Conservation (phyloP, 2,888 invertebrate genomes). For the Harmothoe impar region DNA sequence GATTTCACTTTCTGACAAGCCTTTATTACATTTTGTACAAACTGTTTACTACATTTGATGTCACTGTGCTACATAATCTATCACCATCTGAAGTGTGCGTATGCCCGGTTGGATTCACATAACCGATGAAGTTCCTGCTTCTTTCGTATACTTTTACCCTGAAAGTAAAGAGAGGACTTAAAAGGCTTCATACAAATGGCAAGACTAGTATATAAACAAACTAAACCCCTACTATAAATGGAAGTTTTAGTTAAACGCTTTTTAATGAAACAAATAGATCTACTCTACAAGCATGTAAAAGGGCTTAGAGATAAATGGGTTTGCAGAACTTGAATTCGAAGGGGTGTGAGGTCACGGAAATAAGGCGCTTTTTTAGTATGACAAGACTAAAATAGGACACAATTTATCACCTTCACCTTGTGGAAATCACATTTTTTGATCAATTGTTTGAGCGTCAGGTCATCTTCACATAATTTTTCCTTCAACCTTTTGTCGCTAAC, state of each 20-base stretch:
- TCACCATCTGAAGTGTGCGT: slow-evolving; percentile 92
- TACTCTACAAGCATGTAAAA: not conserved
- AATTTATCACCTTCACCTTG: too few relatives aligned
- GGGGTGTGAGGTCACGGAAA: too few relatives aligned
- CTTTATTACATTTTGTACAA: slow-evolving; percentile 26
- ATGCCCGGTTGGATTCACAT: slow-evolving; percentile 98
- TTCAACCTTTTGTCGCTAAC: too few relatives aligned
- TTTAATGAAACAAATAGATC: not conserved
- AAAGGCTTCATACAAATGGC: not conserved
- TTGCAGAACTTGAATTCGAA: too few relatives aligned
- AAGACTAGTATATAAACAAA: not conserved
- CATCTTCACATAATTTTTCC: too few relatives aligned
- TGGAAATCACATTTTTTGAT: too few relatives aligned
- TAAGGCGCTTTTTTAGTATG: too few relatives aligned
- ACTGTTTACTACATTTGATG: not conserved
- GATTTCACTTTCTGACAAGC: too few relatives aligned
- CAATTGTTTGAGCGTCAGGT: too few relatives aligned
- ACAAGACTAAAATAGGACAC: too few relatives aligned
- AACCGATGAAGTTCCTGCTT: slow-evolving; percentile 96
- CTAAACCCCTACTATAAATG: not conserved
- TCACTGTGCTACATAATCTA: not conserved
- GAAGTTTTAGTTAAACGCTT: not conserved
- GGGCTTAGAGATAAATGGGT: too few relatives aligned
- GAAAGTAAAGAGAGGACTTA: slow-evolving; percentile 48
- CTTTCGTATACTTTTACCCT: slow-evolving; percentile 90